Base-by-base conservation (phyloP, 2,888 invertebrate species). In the Carabus problematicus region DNA sequence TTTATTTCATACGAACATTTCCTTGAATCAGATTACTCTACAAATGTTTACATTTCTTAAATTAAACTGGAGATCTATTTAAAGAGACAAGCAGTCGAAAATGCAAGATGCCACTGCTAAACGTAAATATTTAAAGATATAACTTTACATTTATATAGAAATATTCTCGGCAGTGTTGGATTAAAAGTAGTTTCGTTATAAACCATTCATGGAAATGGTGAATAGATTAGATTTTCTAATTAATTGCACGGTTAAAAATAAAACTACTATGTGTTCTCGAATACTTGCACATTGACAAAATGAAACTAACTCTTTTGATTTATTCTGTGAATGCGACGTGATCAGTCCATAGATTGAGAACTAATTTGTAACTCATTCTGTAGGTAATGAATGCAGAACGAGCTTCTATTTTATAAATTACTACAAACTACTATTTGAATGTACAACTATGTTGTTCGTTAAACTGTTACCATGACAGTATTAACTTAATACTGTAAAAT, bases 1-100 rank as follows among this genome's bases (percentile, higher is more conserved):
- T 52, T 52, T 56, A 18, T 18, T 39, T 19, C 12, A 18, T 18
- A 39, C 19, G 12, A 56, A 39, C 7, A 12, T 56, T 19, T 29
- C n/a, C 18, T 18, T 39, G 52, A 52, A 56, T 56, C 56, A 19
- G 11, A n/a, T 56, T 52, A 18, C 14, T 60, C 43, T 12, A 19
- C 7, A 19, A 42, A 12, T 61, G 61, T 61, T 61, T 61, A 61
- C 61, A 19, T 29, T 19, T 19, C 19, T 45, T 61, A 43, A 61
- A 61, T 61, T 61, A 61, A 61, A 61, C 61, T 40, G 9, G 12
- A 52, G 40, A 14, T 8, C 42, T 61, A 45, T 61, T 61, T 61
- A 61, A 19, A 45, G 45, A 61, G 9, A 19, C 52, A n/a, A n/a
- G 61, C 16, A 43, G 45, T 45, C 45, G 1, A 18, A 19, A 45